A percentile compares a stretch with the other conserved stretches of the same genome.
Evolutionary conservation across 2,113 vertebrate species (phyloP).

Genomic region (Parus major): DNA sequence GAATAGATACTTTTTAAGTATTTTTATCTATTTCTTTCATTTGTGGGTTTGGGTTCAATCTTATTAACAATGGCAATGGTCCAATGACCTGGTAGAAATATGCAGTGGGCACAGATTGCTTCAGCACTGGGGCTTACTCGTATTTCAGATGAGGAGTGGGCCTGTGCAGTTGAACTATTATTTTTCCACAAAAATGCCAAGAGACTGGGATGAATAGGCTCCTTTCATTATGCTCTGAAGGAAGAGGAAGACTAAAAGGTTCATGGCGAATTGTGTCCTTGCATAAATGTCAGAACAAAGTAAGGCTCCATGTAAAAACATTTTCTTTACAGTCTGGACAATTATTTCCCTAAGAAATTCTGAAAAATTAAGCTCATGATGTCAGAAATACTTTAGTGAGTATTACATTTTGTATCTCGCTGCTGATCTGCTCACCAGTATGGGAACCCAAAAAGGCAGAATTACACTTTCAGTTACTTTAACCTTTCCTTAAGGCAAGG

Average conservation of each 20-base stretch:
- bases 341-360: constrained; percentile 8
- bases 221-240: constrained; percentile 55
- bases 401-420: not conserved
- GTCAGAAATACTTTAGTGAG: constrained; percentile 13
- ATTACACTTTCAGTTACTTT: not conserved
- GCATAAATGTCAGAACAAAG: constrained; percentile 54
- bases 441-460: not conserved
- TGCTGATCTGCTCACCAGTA: not conserved
- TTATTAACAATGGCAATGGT: constrained; percentile 31
- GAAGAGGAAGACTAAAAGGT: constrained; percentile 46
- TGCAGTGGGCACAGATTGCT: constrained; percentile 44
- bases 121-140: not conserved
- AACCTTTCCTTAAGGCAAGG: not conserved
- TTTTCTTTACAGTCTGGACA: constrained; percentile 51
- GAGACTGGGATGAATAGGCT: constrained; percentile 43
- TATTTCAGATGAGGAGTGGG: constrained; percentile 57
- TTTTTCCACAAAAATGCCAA: constrained; percentile 48
- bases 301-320: constrained; percentile 44
- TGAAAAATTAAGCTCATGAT: not conserved
- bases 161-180: constrained; percentile 51
- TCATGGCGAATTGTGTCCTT: constrained; percentile 37
- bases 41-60: constrained; percentile 34
- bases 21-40: constrained; percentile 37
- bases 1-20: not conserved
- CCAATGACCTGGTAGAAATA: constrained; percentile 7